phyloP scores from a whole-genome alignment of 2,797 vertebrate genomes.

The Eospalax fontanierii region DNA sequence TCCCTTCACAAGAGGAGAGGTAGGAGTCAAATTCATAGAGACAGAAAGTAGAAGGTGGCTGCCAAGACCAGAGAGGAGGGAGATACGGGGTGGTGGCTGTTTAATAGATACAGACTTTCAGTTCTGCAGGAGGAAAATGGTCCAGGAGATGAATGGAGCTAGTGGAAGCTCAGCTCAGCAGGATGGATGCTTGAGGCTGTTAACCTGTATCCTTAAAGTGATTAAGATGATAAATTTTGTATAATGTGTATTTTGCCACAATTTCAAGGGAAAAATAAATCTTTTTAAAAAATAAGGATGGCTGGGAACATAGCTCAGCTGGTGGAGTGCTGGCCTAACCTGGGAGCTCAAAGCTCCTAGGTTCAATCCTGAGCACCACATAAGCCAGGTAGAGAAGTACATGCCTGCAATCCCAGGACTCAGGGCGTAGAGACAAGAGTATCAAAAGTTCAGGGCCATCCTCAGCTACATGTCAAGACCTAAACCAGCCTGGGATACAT shows the following conservation, averaged over 20 bases:
- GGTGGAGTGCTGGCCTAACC: not conserved
- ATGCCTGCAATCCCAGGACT: not conserved
- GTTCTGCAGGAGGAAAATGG: not conserved
- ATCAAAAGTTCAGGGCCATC: not conserved
- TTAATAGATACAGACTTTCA: not conserved
- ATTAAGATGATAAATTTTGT: not conserved
- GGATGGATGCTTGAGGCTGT: not conserved
- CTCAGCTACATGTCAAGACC: not conserved
- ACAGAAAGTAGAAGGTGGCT: not conserved
- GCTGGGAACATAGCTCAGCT: not conserved
- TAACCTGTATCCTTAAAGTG: not conserved
- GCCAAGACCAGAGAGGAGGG: not conserved
- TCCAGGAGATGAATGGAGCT: not conserved
- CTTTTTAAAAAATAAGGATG: not conserved
- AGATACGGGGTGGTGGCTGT: not conserved
- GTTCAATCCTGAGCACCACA: not conserved
- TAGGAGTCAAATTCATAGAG: not conserved
- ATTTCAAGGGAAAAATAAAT: not conserved
- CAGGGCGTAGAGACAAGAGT: not conserved
- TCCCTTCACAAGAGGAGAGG: slow-evolving; percentile 1
- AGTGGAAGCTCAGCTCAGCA: not conserved
- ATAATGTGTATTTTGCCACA: not conserved
- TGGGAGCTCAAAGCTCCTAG: not conserved
- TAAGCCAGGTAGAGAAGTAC: not conserved
- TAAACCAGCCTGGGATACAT: not conserved